Conservation (phyloP, 2,797 vertebrate genomes). For the Chaetodon trifasciatus region DNA sequence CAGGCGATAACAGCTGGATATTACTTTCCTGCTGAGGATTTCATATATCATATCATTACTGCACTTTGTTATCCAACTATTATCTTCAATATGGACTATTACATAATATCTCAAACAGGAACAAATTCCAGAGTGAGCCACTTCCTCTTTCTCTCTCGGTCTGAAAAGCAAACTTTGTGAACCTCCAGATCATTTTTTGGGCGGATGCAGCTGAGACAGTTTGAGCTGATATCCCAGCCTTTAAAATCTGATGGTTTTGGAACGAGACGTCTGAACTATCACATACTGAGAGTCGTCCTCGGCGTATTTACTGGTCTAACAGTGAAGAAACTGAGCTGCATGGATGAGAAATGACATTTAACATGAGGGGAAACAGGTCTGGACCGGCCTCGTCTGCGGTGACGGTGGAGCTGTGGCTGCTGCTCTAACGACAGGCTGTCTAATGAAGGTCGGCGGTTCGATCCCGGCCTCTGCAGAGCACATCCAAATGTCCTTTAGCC, state of each 20-base stretch:
- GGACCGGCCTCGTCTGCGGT: too few species aligned
- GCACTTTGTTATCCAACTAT: constrained; percentile 65
- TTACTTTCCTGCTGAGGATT: constrained; percentile 71
- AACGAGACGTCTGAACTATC: not conserved
- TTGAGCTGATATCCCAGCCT: not conserved
- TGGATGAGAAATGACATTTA: not conserved
- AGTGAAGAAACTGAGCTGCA: not conserved
- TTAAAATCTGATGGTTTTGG: not conserved
- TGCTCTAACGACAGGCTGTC: too few species aligned
- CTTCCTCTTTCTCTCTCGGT: constrained; percentile 24
- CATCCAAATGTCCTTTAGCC: too few species aligned
- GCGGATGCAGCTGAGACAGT: not conserved
- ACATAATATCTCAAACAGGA: constrained; percentile 36
- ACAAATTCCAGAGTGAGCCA: constrained; percentile 6
- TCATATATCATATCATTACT: constrained; percentile 71
- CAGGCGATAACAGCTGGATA: constrained; percentile 73
- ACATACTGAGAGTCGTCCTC: not conserved
- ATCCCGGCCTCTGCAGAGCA: too few species aligned
- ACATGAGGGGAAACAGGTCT: too few species aligned
- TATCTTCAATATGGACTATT: constrained; percentile 57
- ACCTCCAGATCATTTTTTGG: not conserved
- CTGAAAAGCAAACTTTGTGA: not conserved
- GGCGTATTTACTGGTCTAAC: accelerated
- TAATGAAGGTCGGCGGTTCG: too few species aligned
- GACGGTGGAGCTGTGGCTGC: too few species aligned